Percentiles rank a stretch among this genome's conserved stretches.
Conservation (phyloP, 2,797 vertebrate species). For the Cyclopterus lumpus region DNA sequence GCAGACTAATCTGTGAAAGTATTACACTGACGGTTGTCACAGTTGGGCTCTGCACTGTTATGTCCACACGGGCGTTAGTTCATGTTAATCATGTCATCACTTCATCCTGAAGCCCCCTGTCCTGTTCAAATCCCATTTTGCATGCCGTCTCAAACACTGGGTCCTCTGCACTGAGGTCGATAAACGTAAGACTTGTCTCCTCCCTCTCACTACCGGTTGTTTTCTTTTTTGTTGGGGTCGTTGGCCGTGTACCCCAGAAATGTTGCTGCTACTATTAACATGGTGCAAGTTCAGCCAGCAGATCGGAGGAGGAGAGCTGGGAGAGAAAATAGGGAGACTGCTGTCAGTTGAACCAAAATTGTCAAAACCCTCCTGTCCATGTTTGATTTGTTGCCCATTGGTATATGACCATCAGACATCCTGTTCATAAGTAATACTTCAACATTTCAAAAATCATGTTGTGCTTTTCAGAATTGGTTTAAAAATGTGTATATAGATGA, state of each 20-base stretch:
- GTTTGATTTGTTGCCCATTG: conserved; percentile 78
- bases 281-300: conserved; percentile 56
- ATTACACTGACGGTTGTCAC: conserved; percentile 68
- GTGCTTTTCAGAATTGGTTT: conserved; percentile 78
- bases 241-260: conserved; percentile 64
- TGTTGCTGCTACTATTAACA: conserved; percentile 77
- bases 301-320: conserved; percentile 13
- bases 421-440: conserved; percentile 68
- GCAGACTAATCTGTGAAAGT: conserved; percentile 66
- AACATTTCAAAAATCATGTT: conserved; percentile 68
- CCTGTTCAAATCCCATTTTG: conserved; percentile 59
- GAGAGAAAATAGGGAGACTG: conserved; percentile 28
- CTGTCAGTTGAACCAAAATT: conserved; percentile 75
- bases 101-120: conserved; percentile 59
- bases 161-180: conserved; percentile 65
- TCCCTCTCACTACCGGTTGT: conserved; percentile 22
- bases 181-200: conserved; percentile 10
- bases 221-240: conserved; percentile 25
- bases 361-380: conserved; percentile 71
- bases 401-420: conserved; percentile 72
- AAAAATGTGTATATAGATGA: conserved; percentile 82
- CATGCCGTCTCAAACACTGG: conserved; percentile 80
- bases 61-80: conserved; percentile 58
- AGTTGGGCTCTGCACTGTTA: conserved; percentile 73
- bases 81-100: conserved; percentile 48